phyloP scores from a whole-genome alignment of 2,797 vertebrate species.

The Schizopygopsis malacanthus region DNA sequence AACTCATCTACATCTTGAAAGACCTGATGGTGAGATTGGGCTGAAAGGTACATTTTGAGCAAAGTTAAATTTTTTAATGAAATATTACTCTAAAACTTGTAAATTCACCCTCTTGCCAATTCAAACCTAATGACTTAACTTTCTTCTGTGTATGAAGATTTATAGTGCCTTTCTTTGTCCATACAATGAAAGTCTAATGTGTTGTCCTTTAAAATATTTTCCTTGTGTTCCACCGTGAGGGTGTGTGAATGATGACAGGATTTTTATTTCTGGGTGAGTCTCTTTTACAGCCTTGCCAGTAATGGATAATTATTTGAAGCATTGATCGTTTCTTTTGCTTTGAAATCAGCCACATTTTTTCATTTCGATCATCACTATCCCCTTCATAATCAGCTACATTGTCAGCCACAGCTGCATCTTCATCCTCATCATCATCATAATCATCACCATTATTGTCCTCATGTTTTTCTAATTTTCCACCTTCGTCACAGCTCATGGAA shows the following conservation, averaged over 20 bases:
- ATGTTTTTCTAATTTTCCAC: conserved; percentile 15
- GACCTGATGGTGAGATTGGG: no score
- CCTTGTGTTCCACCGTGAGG: not conserved
- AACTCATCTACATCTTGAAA: not conserved
- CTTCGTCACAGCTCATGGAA: not conserved
- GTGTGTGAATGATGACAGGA: not conserved
- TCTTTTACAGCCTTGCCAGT: not conserved
- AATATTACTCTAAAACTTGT: not conserved
- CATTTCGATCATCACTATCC: not conserved
- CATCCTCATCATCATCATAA: conserved; percentile 3
- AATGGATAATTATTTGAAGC: not conserved
- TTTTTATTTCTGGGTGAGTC: not conserved
- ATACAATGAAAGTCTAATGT: not conserved
- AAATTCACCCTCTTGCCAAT: not conserved
- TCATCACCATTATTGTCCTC: conserved; percentile 23
- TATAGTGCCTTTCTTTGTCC: not conserved
- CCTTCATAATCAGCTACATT: conserved; percentile 3
- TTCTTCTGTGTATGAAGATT: not conserved
- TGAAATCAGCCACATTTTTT: conserved; percentile 7
- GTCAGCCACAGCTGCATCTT: not conserved
- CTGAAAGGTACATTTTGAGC: not conserved
- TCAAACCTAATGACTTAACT: not conserved
- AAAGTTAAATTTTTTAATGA: not conserved
- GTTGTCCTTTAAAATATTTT: not conserved
- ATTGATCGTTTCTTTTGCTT: not conserved